phyloP scores from a whole-genome alignment of 2,888 invertebrate genomes.

The Petrolisthes cinctipes region DNA sequence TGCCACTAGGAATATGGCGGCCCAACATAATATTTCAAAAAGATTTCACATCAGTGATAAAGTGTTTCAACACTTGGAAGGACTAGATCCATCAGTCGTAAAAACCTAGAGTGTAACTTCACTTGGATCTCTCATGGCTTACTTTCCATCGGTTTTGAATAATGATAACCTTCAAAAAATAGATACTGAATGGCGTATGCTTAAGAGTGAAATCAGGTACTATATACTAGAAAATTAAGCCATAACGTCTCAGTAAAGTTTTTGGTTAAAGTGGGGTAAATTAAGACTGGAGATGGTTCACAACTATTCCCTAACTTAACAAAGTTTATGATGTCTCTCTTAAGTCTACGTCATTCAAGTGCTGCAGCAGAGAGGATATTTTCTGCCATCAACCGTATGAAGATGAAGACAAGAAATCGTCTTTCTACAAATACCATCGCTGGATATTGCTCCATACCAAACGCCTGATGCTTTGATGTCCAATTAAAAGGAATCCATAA shows the following conservation, averaged over 20 bases:
- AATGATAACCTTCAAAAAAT: background rate
- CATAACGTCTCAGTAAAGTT: background rate
- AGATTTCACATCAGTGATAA: background rate
- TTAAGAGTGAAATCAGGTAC: background rate
- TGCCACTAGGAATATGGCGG: too few relatives aligned
- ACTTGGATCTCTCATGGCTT: background rate
- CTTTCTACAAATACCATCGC: slow-evolving; percentile 6
- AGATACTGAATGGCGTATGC: slow-evolving; percentile 14
- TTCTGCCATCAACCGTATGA: slow-evolving; percentile 11
- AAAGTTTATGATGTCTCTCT: slow-evolving; percentile 18
- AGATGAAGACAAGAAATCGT: slow-evolving; percentile 3
- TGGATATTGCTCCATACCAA: slow-evolving; percentile 25
- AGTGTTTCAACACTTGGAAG: slow-evolving; percentile 2
- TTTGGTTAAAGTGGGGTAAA: slow-evolving; percentile 2
- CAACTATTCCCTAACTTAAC: slow-evolving; percentile 25
- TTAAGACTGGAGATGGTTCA: slow-evolving; percentile 25
- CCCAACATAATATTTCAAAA: background rate
- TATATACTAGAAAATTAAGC: background rate
- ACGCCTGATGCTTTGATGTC: slow-evolving; percentile 14
- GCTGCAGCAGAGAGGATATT: slow-evolving; percentile 34
- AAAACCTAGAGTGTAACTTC: background rate
- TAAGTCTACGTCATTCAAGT: slow-evolving; percentile 25
- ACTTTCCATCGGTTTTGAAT: slow-evolving; percentile 8
- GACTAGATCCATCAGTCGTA: background rate
- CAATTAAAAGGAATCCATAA: background rate